Conservation (phyloP, 2,113 vertebrate species). For the Cromileptes altivelis region DNA sequence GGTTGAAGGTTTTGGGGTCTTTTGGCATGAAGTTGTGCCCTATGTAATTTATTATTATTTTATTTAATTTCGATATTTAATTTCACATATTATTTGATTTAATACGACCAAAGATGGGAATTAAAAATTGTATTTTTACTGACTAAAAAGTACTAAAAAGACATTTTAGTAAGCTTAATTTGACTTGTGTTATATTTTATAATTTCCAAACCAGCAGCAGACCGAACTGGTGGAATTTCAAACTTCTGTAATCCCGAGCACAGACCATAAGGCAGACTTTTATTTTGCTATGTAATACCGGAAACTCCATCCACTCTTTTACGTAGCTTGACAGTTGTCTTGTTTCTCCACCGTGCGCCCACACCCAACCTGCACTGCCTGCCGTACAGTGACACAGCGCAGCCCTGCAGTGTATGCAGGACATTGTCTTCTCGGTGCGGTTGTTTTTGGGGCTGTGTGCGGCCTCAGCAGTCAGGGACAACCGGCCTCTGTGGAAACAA, state of each 20-base stretch:
- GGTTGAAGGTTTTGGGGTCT: background rate
- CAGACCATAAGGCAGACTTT: background rate
- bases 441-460: conserved; percentile 6
- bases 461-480: conserved; percentile 27
- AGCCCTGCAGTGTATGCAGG: conserved; percentile 66
- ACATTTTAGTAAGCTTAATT: background rate
- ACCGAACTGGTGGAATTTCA: background rate
- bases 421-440: conserved; percentile 49
- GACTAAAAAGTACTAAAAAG: too few relatives aligned
- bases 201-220: too few relatives aligned
- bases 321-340: background rate
- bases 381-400: conserved; percentile 23
- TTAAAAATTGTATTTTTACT: too few relatives aligned
- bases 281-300: conserved; percentile 46
- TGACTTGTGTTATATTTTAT: background rate
- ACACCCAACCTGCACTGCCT: conserved; percentile 70
- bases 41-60: background rate
- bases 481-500: conserved; percentile 8
- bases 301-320: fast-evolving
- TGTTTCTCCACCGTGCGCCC: conserved; percentile 48
- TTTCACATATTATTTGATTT: too few relatives aligned
- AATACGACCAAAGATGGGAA: too few relatives aligned
- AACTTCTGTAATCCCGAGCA: background rate
- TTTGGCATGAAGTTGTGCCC: background rate
- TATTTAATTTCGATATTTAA: too few relatives aligned